Evolutionary conservation across 2,888 invertebrate species (phyloP).

Genomic region (Synergus gifuensis): DNA sequence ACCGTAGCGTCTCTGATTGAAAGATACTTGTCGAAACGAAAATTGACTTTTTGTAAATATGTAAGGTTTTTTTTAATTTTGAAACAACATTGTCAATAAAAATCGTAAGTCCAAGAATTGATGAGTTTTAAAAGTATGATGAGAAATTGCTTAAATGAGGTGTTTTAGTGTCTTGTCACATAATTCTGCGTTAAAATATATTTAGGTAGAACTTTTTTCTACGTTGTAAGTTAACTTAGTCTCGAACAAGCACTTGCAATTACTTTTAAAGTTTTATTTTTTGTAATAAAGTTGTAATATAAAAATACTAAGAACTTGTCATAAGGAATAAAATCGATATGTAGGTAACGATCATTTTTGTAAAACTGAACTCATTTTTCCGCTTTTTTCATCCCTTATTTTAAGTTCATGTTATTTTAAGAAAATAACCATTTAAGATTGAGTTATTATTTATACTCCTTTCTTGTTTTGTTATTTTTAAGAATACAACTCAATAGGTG

Average conservation of each 20-base stretch:
- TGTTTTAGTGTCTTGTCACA: neutral
- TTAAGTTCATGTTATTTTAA: neutral
- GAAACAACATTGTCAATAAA: neutral
- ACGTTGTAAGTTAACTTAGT: conserved; percentile 7
- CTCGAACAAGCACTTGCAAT: conserved; percentile 21
- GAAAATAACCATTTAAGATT: neutral
- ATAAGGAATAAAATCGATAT: conserved; percentile 29
- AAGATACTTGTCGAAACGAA: neutral
- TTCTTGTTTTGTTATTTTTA: neutral
- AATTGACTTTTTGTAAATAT: neutral
- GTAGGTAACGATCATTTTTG: neutral
- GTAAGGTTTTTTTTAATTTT: neutral
- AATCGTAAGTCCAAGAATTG: neutral
- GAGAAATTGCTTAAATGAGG: neutral
- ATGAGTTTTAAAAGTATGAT: neutral
- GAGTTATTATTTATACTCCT: neutral
- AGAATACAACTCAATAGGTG: neutral
- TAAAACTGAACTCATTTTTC: neutral
- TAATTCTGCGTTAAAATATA: conserved; percentile 11
- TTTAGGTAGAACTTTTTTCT: conserved; percentile 8
- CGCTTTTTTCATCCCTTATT: neutral
- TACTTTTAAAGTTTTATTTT: conserved; percentile 37
- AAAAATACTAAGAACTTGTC: conserved; percentile 29
- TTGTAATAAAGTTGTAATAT: conserved; percentile 39
- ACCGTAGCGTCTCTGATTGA: neutral